phyloP scores from a whole-genome alignment of 2,888 invertebrate genomes.

The Stramonita haemastoma region DNA sequence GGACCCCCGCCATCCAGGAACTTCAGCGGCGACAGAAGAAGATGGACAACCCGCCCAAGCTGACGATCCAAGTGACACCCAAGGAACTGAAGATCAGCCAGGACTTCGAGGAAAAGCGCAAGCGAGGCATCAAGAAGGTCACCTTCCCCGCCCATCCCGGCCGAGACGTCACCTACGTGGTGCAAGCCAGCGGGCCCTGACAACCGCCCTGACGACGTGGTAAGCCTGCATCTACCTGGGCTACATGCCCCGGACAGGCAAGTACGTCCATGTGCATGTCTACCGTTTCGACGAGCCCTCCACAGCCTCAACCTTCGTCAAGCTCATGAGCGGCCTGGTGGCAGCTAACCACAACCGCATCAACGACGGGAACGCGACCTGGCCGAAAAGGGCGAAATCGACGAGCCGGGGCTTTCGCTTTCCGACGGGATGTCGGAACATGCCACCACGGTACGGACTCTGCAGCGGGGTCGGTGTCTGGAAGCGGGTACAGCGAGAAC shows the following conservation, averaged over 20 bases:
- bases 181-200: constrained; percentile 89
- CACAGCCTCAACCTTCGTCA: constrained; percentile 91
- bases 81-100: constrained; percentile 97
- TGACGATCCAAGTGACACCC: constrained; percentile 72
- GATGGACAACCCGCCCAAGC: constrained; percentile 92
- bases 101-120: constrained; percentile 79
- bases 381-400: constrained; percentile 66
- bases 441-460: constrained; percentile 55
- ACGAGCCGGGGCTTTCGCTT: constrained; percentile 51
- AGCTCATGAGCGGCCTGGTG: constrained; percentile 89
- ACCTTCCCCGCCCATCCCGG: constrained; percentile 83
- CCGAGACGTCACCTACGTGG: constrained; percentile 86
- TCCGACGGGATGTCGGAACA: constrained; percentile 56
- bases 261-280: constrained; percentile 96
- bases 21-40: constrained; percentile 88
- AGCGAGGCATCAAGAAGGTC: constrained; percentile 81
- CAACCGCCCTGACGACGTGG: constrained; percentile 87
- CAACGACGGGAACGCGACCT: constrained; percentile 83
- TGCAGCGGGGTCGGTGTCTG: constrained; percentile 59
- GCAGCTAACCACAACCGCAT: constrained; percentile 91
- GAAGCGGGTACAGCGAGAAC: constrained; percentile 58
- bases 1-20: constrained; percentile 89
- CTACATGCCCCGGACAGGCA: constrained; percentile 95
- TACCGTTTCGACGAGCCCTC: constrained; percentile 95
- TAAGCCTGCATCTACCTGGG: constrained; percentile 94